Conservation (phyloP, 2,113 vertebrate species). For the Notarius lentiginosus region DNA sequence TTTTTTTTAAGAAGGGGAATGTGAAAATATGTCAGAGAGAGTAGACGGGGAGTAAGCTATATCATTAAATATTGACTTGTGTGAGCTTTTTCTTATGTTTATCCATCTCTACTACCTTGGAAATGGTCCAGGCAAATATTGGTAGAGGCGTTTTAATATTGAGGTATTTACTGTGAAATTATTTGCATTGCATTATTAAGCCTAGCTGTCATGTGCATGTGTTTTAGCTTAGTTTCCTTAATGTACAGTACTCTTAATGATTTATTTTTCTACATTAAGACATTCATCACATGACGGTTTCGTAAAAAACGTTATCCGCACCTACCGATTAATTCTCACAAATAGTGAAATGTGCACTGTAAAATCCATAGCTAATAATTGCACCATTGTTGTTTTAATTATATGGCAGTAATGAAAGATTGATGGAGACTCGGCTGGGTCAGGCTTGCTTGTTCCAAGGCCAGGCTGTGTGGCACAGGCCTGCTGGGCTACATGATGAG, state of each 20-base stretch:
- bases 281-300: neutral
- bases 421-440: neutral
- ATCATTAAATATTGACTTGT: constrained; percentile 56
- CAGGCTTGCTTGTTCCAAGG: neutral
- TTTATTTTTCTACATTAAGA: neutral
- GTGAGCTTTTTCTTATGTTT: constrained; percentile 31
- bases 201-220: neutral
- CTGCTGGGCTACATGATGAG: constrained; percentile 13
- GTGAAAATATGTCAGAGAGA: constrained; percentile 38
- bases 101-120: constrained; percentile 36
- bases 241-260: neutral
- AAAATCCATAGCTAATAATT: neutral
- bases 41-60: constrained; percentile 24
- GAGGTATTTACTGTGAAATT: neutral
- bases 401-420: neutral
- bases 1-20: constrained; percentile 36
- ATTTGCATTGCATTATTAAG: constrained; percentile 21
- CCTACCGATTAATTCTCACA: neutral
- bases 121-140: constrained; percentile 10
- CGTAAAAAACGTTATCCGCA: neutral
- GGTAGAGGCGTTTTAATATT: constrained; percentile 15
- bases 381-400: constrained; percentile 4
- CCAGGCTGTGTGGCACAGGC: constrained; percentile 8
- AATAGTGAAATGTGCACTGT: neutral
- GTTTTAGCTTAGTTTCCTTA: neutral